Percentiles rank a stretch among this genome's conserved stretches.
These are phyloP conservation scores for Rhopilema esculentum DNA, from an alignment of 30 jellyfish, hydroid and myxozoan genomes.

Conservation along the genomic window DNA sequence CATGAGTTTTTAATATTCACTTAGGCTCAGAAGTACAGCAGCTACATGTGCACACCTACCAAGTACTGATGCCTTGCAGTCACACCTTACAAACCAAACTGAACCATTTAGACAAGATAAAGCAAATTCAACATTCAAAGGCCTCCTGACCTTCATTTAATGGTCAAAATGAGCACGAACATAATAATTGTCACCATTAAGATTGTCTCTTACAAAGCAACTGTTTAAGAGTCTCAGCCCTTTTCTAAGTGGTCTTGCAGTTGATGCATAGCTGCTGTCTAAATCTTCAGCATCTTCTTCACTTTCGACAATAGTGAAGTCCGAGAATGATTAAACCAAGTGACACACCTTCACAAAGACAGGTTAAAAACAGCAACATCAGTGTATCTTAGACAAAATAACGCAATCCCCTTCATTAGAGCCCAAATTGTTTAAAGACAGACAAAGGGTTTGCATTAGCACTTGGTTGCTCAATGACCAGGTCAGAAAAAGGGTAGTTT, in stretches of 20 bases:
- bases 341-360: no score
- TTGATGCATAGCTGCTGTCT: constrained; percentile 35
- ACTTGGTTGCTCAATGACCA: not conserved
- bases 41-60: constrained; percentile 79
- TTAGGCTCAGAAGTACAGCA: constrained; percentile 66
- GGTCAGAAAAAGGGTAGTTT: not conserved
- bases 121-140: constrained; percentile 52
- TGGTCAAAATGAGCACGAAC: constrained; percentile 61
- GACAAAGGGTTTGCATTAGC: not conserved
- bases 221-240: constrained; percentile 56
- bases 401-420: not conserved
- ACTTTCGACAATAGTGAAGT: not conserved
- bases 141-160: constrained; percentile 43
- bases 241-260: constrained; percentile 64
- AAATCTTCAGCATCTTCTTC: constrained; percentile 41
- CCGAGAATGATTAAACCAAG: constrained; percentile 39
- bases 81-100: constrained; percentile 27
- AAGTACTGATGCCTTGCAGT: constrained; percentile 56
- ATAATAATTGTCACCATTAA: constrained; percentile 12
- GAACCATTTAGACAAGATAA: constrained; percentile 45
- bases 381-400: not conserved
- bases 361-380: not conserved
- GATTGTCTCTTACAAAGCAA: constrained; percentile 40
- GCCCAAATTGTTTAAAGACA: not conserved
- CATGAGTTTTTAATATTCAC: constrained; percentile 53